Evolutionary conservation across 2,888 invertebrate genomes (phyloP), one percentile per base, ranked within the genome.

Genomic region (Seladonia tumulorum): DNA sequence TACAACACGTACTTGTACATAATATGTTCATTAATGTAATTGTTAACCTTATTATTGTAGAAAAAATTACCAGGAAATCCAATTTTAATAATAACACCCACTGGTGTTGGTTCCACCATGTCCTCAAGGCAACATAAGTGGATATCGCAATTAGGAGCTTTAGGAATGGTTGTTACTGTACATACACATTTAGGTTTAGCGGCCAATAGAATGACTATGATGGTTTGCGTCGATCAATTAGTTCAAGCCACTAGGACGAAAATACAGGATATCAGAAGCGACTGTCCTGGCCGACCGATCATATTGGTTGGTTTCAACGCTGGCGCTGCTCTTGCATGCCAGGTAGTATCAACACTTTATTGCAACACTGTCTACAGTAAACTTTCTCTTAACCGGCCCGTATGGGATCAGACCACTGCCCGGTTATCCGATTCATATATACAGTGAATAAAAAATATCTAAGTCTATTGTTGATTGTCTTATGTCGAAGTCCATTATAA

Each of bases 241-340:
- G 96, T 97, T 49, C 96, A 96, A 29, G 95, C 97, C 14, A 97
- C 97, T 0, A 96, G 97, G 86, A 96, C 97, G 0, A 97, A 97
- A 95, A 96, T 98, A 71, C 96, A 97, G 89, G 97, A 98, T 94
- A 94, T 97, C 5, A 96, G 97, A 91, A 95, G 95, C 7, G 97
- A 97, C 88, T 97, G 96, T 93, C 96, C 97, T 5, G 96, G 96
- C 70, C 96, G 97, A 86, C 97, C 97, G 66, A 96, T 98, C 42
- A 96, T 98, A 83, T 95, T 98, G n/a, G 95, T 98, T 81, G 98
- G 98, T 16, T 97, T 97, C 94, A 97, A 97, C 93, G 96, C 97
- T 53, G 98, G 97, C n/a, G 96, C 97, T 25, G 96, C 97, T 0
- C 95, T 98, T 66, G 97, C 98, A 2, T 96, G 97, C 91, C 97